Percentiles rank a stretch among this genome's conserved stretches.
Evolutionary conservation across 2,113 vertebrate genomes (phyloP).

Genomic region (Crotalus helleri): DNA sequence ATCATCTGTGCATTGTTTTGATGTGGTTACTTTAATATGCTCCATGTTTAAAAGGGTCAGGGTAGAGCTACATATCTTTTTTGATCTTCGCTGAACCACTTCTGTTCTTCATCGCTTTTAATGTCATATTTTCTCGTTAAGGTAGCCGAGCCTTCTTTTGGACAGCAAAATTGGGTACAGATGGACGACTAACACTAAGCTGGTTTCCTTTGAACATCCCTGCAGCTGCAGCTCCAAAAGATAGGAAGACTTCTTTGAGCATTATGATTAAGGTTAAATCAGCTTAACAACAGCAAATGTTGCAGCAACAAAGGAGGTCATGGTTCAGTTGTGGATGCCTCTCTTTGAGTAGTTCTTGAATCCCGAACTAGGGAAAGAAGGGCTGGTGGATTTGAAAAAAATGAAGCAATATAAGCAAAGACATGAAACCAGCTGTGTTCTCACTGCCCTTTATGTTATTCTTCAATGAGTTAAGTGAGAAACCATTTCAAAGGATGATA

Average conservation of each 20-base stretch:
- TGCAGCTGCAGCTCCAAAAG: conserved; percentile 8
- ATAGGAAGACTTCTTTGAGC: conserved; percentile 2
- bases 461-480: neutral
- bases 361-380: neutral
- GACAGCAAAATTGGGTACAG: conserved; percentile 30
- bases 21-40: conserved; percentile 55
- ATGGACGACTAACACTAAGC: conserved; percentile 37
- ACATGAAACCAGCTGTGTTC: neutral
- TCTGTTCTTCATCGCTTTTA: conserved; percentile 60
- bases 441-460: neutral
- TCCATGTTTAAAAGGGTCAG: conserved; percentile 36
- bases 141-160: conserved; percentile 51
- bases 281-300: neutral
- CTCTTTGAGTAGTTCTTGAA: neutral
- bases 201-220: conserved; percentile 42
- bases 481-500: neutral
- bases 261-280: neutral
- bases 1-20: conserved; percentile 45
- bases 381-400: neutral
- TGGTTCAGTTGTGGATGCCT: neutral
- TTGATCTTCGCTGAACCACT: conserved; percentile 47
- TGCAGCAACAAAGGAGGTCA: neutral
- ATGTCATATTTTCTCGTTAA: conserved; percentile 54
- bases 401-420: neutral
- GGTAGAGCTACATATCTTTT: conserved; percentile 33